These are phyloP conservation scores for Arctocebus calabarensis DNA, from an alignment of 2,797 vertebrate species.

Conservation along the genomic window DNA sequence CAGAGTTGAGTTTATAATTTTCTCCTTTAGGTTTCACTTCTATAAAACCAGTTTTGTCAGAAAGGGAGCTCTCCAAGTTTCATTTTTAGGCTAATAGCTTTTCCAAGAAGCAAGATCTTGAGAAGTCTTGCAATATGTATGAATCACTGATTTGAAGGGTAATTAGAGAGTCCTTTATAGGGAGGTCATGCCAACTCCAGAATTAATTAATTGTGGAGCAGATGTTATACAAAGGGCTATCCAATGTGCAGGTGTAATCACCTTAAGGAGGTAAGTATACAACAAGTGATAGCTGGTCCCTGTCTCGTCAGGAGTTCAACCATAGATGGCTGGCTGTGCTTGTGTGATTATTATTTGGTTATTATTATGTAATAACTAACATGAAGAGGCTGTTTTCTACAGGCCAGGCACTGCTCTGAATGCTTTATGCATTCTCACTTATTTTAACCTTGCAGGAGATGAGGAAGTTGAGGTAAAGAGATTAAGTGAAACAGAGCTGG, in stretches of 20 bases:
- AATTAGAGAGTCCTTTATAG: neutral
- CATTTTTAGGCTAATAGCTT: slow-evolving; percentile 60
- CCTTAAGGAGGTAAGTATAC: neutral
- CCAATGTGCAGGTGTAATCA: neutral
- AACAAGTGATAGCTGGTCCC: neutral
- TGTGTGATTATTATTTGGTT: neutral
- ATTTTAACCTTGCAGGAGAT: neutral
- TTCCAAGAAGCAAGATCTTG: slow-evolving; percentile 25
- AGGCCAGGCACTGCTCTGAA: neutral
- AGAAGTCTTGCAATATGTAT: neutral
- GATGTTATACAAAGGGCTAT: neutral
- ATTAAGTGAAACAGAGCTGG: neutral
- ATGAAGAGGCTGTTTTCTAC: neutral
- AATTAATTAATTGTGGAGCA: neutral
- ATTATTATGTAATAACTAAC: neutral
- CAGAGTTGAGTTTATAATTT: slow-evolving; percentile 22
- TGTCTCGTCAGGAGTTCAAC: neutral
- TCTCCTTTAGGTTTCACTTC: slow-evolving; percentile 23
- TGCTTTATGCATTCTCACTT: neutral
- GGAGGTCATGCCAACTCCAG: neutral
- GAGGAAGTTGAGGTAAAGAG: neutral
- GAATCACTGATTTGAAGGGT: slow-evolving; percentile 9
- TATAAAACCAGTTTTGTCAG: slow-evolving; percentile 12
- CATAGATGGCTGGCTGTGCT: neutral
- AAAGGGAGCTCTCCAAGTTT: slow-evolving; percentile 24